Percentiles rank a stretch among this genome's conserved stretches.
These are phyloP conservation scores for Chalcis sispes DNA, from an alignment of 2,888 invertebrate species.

Conservation along the genomic window DNA sequence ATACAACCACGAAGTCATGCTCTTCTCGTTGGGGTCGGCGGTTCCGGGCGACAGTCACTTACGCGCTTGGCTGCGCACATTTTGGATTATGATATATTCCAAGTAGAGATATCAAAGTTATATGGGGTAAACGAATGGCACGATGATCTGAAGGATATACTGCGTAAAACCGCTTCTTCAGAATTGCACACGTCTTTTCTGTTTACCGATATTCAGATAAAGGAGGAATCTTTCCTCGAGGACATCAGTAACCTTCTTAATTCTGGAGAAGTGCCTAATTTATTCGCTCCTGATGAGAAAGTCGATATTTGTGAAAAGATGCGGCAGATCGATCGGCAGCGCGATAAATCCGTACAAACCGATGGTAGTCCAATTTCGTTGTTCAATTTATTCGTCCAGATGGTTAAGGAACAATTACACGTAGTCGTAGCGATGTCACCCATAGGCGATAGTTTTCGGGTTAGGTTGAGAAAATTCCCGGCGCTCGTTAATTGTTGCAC, in stretches of 20 bases:
- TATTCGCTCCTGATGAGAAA: slow-evolving; percentile 90
- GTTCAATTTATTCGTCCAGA: slow-evolving; percentile 92
- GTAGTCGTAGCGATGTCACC: slow-evolving; percentile 94
- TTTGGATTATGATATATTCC: slow-evolving; percentile 92
- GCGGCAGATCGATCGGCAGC: slow-evolving; percentile 91
- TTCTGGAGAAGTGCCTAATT: slow-evolving; percentile 95
- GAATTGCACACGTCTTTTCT: slow-evolving; percentile 93
- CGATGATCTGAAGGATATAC: slow-evolving; percentile 90
- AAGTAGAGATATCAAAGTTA: slow-evolving; percentile 93
- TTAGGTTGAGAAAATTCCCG: slow-evolving; percentile 92
- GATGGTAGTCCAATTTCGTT: slow-evolving; percentile 94
- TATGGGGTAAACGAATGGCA: slow-evolving; percentile 93
- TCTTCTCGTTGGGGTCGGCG: slow-evolving; percentile 92
- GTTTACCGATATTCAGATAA: slow-evolving; percentile 95
- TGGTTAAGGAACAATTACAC: slow-evolving; percentile 93
- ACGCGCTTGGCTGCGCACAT: slow-evolving; percentile 93
- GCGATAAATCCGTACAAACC: slow-evolving; percentile 91
- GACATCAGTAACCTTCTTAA: slow-evolving; percentile 95
- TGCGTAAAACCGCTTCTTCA: slow-evolving; percentile 87
- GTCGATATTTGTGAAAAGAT: slow-evolving; percentile 95
- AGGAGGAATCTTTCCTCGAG: slow-evolving; percentile 94
- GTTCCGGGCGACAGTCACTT: slow-evolving; percentile 94
- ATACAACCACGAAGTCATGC: slow-evolving; percentile 95
- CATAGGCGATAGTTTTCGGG: slow-evolving; percentile 90
- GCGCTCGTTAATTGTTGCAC: slow-evolving; percentile 96